Evolutionary conservation across 1,140 invertebrate species (phyloP), one percentile per base, ranked within the genome.

Genomic region (Sminthurides bifidus): DNA sequence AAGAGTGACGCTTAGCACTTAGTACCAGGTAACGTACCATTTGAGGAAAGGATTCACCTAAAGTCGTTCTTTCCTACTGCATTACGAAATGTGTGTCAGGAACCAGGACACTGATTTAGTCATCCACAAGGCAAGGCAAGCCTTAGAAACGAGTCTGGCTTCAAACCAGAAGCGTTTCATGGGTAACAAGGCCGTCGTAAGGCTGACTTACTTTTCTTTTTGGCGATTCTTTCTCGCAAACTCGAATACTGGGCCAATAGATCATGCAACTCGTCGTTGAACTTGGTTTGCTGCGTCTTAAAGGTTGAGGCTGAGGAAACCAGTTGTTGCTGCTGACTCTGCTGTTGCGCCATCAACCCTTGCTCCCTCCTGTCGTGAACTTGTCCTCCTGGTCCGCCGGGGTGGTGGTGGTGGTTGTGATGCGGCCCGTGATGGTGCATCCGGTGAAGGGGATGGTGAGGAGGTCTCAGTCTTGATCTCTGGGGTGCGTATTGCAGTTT

Each of bases 401-500:
- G 2, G 26, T 43, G n/a, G 15, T 48, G 53, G 30, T 24, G 31
- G 29, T 38, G 56, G n/a, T 26, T 35, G 15, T 37, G 51, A n/a
- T 3, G 17, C 46, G 31, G 30, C n/a, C 52, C 24, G n/a, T 4
- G 40, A n/a, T 44, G 23, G 2, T 37, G 38, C 14, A 38, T 31
- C 6, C 10, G 29, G 37, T 71, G 68, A 67, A 74, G 73, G 21
- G 69, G 27, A 70, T 10, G 71, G 71, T 0, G 70, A 68, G 21
- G 71, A 67, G 26, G 27, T 21, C 41, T 10, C 38, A 59, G 61
- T 50, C 70, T 68, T 2, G 0, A 80, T 79, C 2, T 79, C 79
- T 52, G 77, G 81, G 15, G 80, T 71, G 31, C 81, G 79, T n/a
- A 78, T 71, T 58, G 82, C 3, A 65, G 56, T 44, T 61, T 65